Evolutionary conservation across 1,140 invertebrate species (phyloP).

Genomic region (Drosophila ironensis): DNA sequence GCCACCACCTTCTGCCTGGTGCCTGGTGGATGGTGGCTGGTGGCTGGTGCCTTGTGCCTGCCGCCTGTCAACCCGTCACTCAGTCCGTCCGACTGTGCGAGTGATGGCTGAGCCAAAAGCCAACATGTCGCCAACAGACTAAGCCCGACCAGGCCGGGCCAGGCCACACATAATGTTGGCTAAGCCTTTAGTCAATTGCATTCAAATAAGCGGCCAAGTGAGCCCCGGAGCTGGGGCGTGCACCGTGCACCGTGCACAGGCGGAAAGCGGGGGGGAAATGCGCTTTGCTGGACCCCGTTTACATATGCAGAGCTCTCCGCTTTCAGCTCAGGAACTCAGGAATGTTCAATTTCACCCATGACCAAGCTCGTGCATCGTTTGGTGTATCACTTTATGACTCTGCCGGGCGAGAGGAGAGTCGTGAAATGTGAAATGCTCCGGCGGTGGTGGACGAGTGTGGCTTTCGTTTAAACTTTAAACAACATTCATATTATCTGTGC

Average conservation of each 20-base stretch:
- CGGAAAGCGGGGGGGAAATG: slow-evolving; percentile 18
- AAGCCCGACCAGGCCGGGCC: slow-evolving; percentile 50
- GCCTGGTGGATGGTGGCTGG: not conserved
- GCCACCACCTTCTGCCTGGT: not conserved
- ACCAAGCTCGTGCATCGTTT: slow-evolving; percentile 42
- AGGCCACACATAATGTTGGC: slow-evolving; percentile 59
- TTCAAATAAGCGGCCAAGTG: slow-evolving; percentile 66
- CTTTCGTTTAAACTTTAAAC: slow-evolving; percentile 71
- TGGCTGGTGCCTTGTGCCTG: not conserved
- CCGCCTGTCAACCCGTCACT: slow-evolving; percentile 9
- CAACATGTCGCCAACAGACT: slow-evolving; percentile 75
- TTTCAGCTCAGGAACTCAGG: slow-evolving; percentile 35
- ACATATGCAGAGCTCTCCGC: slow-evolving; percentile 49
- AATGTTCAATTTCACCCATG: slow-evolving; percentile 71
- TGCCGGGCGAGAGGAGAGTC: slow-evolving; percentile 15
- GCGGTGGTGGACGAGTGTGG: slow-evolving; percentile 1
- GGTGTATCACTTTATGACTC: slow-evolving; percentile 64
- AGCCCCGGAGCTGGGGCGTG: too few species aligned
- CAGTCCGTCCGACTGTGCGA: slow-evolving; percentile 14
- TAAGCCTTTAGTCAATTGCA: slow-evolving; percentile 78
- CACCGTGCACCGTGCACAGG: not conserved
- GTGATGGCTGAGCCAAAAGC: slow-evolving; percentile 66
- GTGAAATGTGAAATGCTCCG: not conserved
- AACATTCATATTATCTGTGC: slow-evolving; percentile 72
- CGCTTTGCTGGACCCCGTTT: slow-evolving; percentile 41